A percentile compares a stretch with the other conserved stretches of the same genome.
Conservation (phyloP, 2,113 vertebrate species). For the Candoia aspera region DNA sequence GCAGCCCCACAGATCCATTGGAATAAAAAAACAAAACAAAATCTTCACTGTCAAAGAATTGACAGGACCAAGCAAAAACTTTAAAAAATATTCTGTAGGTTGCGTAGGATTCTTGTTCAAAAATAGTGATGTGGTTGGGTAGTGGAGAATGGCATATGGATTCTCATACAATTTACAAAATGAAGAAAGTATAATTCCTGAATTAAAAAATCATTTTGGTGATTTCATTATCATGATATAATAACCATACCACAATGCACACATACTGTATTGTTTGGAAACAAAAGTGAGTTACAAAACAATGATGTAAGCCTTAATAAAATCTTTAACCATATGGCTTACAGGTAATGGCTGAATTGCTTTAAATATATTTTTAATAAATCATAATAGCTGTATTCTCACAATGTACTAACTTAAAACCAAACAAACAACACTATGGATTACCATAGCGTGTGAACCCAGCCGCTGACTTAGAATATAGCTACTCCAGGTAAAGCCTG, state of each 20-base stretch:
- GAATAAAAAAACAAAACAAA: neutral
- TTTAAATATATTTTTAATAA: neutral
- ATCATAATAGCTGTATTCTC: neutral
- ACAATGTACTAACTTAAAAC: neutral
- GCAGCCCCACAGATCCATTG: neutral
- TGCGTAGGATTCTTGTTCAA: neutral
- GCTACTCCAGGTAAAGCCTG: neutral
- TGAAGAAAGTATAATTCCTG: neutral
- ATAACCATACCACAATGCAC: neutral
- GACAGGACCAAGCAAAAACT: neutral
- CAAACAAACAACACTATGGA: neutral
- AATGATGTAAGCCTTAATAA: neutral
- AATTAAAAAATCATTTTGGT: neutral
- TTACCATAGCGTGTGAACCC: neutral
- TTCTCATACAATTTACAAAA: neutral
- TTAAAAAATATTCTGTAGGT: neutral
- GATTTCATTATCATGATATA: neutral
- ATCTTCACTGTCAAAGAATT: neutral
- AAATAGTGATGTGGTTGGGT: neutral
- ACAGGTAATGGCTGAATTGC: neutral
- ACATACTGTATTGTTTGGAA: neutral
- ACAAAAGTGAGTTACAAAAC: neutral
- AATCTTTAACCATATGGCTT: neutral
- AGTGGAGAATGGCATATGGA: neutral
- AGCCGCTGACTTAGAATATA: neutral